Conservation (phyloP, 1,140 invertebrate genomes). For the Berghia stephanieae region DNA sequence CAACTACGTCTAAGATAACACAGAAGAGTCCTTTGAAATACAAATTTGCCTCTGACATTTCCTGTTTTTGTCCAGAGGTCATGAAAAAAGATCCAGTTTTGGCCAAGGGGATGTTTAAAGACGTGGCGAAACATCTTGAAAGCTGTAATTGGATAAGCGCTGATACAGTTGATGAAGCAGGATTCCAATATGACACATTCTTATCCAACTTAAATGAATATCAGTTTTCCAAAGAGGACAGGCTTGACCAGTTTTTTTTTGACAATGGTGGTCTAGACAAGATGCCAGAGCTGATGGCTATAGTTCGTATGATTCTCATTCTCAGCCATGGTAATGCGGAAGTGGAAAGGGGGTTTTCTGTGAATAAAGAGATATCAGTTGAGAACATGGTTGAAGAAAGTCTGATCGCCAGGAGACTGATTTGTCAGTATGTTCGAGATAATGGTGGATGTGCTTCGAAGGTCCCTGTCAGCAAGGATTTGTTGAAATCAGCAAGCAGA, state of each 20-base stretch:
- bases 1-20: constrained; percentile 30
- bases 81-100: constrained; percentile 5
- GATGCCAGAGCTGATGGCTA: constrained; percentile 29
- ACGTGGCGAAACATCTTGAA: neutral
- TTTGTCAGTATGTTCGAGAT: constrained; percentile 35
- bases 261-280: neutral
- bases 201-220: constrained; percentile 12
- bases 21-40: constrained; percentile 31
- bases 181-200: constrained; percentile 8
- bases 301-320: constrained; percentile 36
- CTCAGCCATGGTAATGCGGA: constrained; percentile 48
- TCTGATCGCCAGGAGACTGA: constrained; percentile 35
- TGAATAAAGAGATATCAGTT: constrained; percentile 41
- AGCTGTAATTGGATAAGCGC: neutral
- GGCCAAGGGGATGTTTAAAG: neutral
- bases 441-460: constrained; percentile 27
- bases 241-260: constrained; percentile 36
- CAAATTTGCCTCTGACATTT: constrained; percentile 15
- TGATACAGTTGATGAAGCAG: constrained; percentile 20
- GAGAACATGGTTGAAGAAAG: constrained; percentile 44
- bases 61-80: constrained; percentile 20
- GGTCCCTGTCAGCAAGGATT: constrained; percentile 18
- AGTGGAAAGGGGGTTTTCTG: constrained; percentile 46
- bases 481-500: neutral
- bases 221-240: neutral